These are phyloP conservation scores for Panurus biarmicus DNA, from an alignment of 2,113 vertebrate species.

Conservation along the genomic window DNA sequence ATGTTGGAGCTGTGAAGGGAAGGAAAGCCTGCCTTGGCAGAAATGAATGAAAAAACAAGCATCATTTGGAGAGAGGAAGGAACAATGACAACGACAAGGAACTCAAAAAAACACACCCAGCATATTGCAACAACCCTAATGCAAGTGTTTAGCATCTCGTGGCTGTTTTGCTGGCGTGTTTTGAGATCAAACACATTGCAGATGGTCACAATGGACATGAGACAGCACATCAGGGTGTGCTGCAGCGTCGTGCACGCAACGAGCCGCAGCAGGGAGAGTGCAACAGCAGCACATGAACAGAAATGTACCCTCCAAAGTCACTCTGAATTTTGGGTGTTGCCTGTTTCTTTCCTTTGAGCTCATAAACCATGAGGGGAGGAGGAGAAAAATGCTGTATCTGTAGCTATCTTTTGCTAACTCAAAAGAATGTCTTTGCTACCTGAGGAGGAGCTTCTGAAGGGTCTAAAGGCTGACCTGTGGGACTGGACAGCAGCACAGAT, in stretches of 20 bases:
- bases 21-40: neutral
- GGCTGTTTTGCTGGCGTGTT: neutral
- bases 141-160: neutral
- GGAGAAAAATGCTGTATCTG: neutral
- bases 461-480: neutral
- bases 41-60: neutral
- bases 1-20: neutral
- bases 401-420: neutral
- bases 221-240: fast-evolving
- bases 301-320: neutral
- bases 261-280: neutral
- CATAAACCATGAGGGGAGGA: neutral
- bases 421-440: neutral
- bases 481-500: neutral
- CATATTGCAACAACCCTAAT: neutral
- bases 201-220: fast-evolving
- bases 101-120: neutral
- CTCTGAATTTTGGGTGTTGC: neutral
- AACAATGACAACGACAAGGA: neutral
- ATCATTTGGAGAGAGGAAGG: neutral
- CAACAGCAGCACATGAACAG: neutral
- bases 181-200: neutral
- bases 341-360: neutral
- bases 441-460: neutral
- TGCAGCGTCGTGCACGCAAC: fast-evolving